These are phyloP conservation scores for Ciconia maguari DNA, from an alignment of 2,113 vertebrate genomes.

Conservation along the genomic window DNA sequence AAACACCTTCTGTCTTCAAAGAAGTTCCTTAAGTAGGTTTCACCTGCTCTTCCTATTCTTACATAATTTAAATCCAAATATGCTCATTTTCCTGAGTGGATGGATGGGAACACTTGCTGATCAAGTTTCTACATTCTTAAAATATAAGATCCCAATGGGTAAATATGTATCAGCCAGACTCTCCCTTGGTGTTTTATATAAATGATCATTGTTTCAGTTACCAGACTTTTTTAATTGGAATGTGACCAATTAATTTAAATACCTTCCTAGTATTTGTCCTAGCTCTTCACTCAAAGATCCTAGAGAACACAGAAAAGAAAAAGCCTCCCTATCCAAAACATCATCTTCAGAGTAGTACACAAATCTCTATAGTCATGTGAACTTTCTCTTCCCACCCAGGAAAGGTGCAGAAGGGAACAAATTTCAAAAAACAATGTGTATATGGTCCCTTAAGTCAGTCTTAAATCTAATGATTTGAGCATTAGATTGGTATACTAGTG, in stretches of 20 bases:
- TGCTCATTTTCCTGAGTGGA: not conserved
- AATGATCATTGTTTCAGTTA: not conserved
- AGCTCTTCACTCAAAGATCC: not conserved
- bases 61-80: not conserved
- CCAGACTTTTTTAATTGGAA: not conserved
- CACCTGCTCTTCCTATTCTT: not conserved
- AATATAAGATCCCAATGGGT: not conserved
- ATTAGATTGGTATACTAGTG: not conserved
- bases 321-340: not conserved
- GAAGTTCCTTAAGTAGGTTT: not conserved
- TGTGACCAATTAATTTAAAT: not conserved
- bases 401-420: not conserved
- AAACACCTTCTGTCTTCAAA: not conserved
- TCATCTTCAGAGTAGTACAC: not conserved
- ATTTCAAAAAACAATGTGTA: not conserved
- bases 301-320: not conserved
- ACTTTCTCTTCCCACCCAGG: not conserved
- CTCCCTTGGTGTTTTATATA: not conserved
- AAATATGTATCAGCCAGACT: not conserved
- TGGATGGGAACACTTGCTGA: not conserved
- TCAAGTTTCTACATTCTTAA: not conserved
- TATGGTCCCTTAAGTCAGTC: not conserved
- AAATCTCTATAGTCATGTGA: not conserved
- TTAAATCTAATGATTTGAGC: not conserved
- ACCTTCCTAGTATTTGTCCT: not conserved